Conservation (phyloP, 2,888 invertebrate genomes). For the Macrophya alboannulata region DNA sequence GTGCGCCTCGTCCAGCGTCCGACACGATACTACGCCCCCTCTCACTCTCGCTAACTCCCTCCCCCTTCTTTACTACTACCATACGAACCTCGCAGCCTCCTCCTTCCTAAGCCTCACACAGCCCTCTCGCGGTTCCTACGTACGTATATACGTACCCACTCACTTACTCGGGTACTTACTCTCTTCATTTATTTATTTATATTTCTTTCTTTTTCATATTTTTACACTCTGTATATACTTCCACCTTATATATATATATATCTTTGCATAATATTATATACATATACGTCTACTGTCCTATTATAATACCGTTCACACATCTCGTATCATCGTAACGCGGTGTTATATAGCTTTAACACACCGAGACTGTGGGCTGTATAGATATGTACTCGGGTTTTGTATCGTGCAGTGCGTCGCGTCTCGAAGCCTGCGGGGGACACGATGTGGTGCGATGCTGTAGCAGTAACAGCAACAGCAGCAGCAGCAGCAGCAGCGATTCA, state of each 20-base stretch:
- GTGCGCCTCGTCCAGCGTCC: slow-evolving; percentile 79
- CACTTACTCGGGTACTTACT: slow-evolving; percentile 60
- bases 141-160: not conserved
- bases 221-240: not conserved
- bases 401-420: not conserved
- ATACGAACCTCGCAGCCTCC: slow-evolving; percentile 57
- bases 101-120: slow-evolving; percentile 57
- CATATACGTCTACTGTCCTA: too few relatives aligned
- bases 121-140: not conserved
- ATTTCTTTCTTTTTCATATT: not conserved
- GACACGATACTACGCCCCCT: slow-evolving; percentile 77
- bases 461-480: not conserved
- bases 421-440: not conserved
- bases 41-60: slow-evolving; percentile 73
- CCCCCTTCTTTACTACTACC: slow-evolving; percentile 30
- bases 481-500: not conserved
- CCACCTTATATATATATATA: too few relatives aligned
- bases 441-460: not conserved
- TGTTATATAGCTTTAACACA: too few relatives aligned
- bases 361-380: too few relatives aligned
- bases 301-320: too few relatives aligned
- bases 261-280: too few relatives aligned
- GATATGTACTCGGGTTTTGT: not conserved
- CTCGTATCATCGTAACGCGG: too few relatives aligned
- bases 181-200: slow-evolving; percentile 14